These are phyloP conservation scores for Bufo bufo DNA, from an alignment of 2,113 vertebrate species.

Conservation along the genomic window DNA sequence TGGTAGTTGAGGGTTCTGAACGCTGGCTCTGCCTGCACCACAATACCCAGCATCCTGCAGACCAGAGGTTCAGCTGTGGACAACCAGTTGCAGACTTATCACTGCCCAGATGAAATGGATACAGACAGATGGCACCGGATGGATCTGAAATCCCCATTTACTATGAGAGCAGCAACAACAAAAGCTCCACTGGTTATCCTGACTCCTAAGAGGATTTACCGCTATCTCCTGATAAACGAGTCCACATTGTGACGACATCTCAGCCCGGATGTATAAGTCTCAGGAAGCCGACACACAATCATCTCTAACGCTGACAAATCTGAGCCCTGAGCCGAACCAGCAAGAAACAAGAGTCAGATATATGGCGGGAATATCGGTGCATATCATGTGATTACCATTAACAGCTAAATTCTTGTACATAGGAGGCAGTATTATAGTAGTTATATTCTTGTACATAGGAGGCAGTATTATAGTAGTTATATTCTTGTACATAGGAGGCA, in stretches of 20 bases:
- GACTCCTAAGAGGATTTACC: not conserved
- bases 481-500: no score
- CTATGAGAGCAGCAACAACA: not conserved
- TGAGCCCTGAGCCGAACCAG: not conserved
- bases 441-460: slow-evolving; percentile 1
- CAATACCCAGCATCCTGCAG: not conserved
- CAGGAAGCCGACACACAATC: not conserved
- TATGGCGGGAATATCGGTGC: no score
- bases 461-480: not conserved
- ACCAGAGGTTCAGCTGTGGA: no score
- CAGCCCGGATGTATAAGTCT: not conserved
- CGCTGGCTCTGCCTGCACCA: no score
- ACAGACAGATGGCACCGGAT: slow-evolving; percentile 24
- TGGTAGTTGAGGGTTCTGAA: no score
- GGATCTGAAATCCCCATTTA: slow-evolving; percentile 15
- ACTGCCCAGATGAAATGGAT: not conserved
- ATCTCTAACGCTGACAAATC: not conserved
- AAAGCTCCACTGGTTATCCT: not conserved
- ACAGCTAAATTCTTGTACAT: not conserved
- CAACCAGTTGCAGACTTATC: not conserved
- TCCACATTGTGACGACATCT: not conserved
- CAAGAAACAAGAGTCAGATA: no score
- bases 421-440: not conserved
- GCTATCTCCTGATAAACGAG: not conserved
- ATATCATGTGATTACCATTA: no score